Conservation (phyloP, 2,888 invertebrate species). For the Tigriopus californicus region DNA sequence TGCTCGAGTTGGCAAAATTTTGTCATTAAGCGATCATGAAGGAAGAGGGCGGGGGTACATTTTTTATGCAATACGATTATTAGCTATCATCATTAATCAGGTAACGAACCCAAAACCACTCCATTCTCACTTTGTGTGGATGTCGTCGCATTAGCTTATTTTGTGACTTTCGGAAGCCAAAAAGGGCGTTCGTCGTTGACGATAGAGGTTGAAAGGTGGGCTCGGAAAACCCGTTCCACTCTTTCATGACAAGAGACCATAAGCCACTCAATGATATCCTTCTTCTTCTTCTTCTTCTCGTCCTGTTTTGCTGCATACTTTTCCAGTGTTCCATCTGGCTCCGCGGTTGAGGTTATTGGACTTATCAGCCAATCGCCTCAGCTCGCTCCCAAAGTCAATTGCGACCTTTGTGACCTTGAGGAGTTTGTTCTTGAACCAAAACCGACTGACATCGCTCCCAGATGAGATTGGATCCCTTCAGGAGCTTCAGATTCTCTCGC, state of each 20-base stretch:
- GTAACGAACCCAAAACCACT: too few relatives aligned
- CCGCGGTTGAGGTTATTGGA: not conserved
- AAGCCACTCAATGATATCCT: not conserved
- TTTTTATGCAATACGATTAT: too few relatives aligned
- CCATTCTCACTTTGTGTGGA: too few relatives aligned
- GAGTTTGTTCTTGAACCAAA: constrained; percentile 1
- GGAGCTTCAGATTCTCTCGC: not conserved
- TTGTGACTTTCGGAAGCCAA: too few relatives aligned
- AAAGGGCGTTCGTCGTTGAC: too few relatives aligned
- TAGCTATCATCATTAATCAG: too few relatives aligned
- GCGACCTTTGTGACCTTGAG: not conserved
- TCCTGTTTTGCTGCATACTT: too few relatives aligned
- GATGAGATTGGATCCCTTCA: not conserved
- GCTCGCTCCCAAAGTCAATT: not conserved
- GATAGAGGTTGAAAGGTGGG: not conserved
- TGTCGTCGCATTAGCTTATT: too few relatives aligned
- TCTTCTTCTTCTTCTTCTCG: not conserved
- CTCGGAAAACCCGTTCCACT: not conserved
- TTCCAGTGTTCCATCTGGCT: not conserved
- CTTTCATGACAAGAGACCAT: not conserved
- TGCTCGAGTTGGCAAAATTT: too few relatives aligned
- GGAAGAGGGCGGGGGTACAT: too few relatives aligned
- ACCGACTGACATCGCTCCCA: not conserved
- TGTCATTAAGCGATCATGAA: too few relatives aligned
- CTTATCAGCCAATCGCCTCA: not conserved